Evolutionary conservation across 2,113 vertebrate species (phyloP).

Genomic region (Rhinoptilus africanus): DNA sequence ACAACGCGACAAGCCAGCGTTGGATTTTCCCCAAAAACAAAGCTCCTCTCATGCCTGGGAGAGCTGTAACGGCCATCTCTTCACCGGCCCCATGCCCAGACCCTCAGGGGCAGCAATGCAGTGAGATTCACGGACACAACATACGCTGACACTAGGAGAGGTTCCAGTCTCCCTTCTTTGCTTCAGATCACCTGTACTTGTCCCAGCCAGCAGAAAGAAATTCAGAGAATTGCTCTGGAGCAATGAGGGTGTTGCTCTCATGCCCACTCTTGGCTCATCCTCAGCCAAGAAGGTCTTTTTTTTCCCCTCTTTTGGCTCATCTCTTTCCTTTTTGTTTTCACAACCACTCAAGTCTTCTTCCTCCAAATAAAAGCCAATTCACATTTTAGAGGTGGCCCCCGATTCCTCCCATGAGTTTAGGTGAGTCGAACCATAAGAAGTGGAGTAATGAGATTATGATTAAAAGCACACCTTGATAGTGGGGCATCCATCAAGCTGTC

Average conservation of each 20-base stretch:
- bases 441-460: conserved; percentile 80
- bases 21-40: background rate
- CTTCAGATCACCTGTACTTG: background rate
- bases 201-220: background rate
- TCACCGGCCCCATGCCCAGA: background rate
- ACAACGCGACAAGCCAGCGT: accelerated
- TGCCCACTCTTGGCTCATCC: background rate
- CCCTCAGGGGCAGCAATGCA: background rate
- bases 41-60: background rate
- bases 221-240: background rate
- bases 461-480: conserved; percentile 79
- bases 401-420: conserved; percentile 71
- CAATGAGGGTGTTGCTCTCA: background rate
- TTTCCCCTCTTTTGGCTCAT: background rate
- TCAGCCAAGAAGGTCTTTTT: background rate
- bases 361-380: conserved; percentile 48
- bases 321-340: background rate
- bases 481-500: conserved; percentile 79
- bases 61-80: background rate
- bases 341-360: background rate
- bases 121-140: accelerated
- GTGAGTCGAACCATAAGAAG: conserved; percentile 74
- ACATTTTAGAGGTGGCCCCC: conserved; percentile 56
- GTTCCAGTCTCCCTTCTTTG: background rate
- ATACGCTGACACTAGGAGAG: background rate